phyloP scores from a whole-genome alignment of 92 coral and sea anemone species.

The Porites rus region DNA sequence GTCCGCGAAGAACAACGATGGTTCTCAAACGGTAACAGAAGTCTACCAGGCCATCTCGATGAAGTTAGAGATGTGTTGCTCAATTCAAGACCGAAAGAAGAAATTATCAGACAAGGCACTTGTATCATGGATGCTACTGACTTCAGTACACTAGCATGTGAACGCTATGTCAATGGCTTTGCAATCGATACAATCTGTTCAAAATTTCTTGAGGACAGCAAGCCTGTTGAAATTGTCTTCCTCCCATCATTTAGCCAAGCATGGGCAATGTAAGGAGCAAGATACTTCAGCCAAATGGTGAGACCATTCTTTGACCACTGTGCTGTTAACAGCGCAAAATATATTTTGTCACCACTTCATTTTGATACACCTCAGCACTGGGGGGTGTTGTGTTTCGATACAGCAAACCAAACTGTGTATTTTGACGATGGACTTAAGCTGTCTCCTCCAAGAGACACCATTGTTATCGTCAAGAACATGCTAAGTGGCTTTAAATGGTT shows the following conservation, averaged over 20 bases:
- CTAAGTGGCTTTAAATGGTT: constrained; percentile 14
- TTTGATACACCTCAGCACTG: constrained; percentile 31
- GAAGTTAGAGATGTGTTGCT: constrained; percentile 1
- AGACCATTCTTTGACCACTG: constrained; percentile 16
- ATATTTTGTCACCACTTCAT: constrained; percentile 22
- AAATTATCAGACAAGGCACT: constrained; percentile 23
- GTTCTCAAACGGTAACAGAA: not conserved
- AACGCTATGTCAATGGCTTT: constrained; percentile 23
- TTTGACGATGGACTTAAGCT: constrained; percentile 49
- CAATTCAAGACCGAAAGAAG: constrained; percentile 28
- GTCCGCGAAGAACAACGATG: constrained; percentile 36
- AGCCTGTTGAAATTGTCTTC: not conserved
- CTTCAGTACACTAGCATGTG: constrained; percentile 50
- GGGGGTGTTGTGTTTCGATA: constrained; percentile 43
- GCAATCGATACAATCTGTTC: constrained; percentile 7
- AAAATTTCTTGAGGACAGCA: constrained; percentile 23
- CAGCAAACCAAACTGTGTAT: constrained; percentile 12
- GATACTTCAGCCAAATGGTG: constrained; percentile 18
- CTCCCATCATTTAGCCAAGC: constrained; percentile 48
- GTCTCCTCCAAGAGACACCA: constrained; percentile 18
- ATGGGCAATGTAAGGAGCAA: constrained; percentile 43
- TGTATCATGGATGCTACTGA: constrained; percentile 49
- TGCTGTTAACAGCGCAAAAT: constrained; percentile 9
- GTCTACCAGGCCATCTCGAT: not conserved
- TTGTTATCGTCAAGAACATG: constrained; percentile 28